A percentile compares a stretch with the other conserved stretches of the same genome.
Conservation (phyloP, 2,113 vertebrate species). For the Microtus ochrogaster region DNA sequence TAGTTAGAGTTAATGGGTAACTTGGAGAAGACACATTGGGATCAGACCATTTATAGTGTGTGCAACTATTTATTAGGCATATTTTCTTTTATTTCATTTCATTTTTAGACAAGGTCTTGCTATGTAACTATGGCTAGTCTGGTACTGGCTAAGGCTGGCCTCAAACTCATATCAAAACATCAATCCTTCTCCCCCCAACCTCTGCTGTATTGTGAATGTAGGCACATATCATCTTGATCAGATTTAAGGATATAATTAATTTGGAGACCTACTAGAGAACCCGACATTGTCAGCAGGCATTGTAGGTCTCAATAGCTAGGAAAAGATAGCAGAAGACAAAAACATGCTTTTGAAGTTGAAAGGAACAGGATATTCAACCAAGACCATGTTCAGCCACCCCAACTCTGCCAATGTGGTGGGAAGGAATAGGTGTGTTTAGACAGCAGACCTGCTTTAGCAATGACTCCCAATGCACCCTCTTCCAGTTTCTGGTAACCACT, state of each 20-base stretch:
- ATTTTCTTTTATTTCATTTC: not conserved
- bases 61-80: not conserved
- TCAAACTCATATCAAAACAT: not conserved
- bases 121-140: not conserved
- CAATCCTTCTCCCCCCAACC: not conserved
- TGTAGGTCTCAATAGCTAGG: not conserved
- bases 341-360: not conserved
- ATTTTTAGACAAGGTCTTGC: not conserved
- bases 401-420: not conserved
- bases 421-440: not conserved
- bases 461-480: not conserved
- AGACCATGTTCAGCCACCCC: not conserved
- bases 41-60: not conserved
- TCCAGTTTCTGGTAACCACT: not conserved
- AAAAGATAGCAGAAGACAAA: not conserved
- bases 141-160: not conserved
- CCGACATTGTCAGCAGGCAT: not conserved
- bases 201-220: not conserved
- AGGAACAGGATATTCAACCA: not conserved
- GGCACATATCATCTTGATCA: not conserved
- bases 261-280: not conserved
- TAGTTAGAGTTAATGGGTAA: constrained; percentile 15
- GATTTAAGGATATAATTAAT: not conserved
- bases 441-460: not conserved
- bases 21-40: not conserved